These are phyloP conservation scores for Calcarius lapponicus DNA, from an alignment of 2,797 vertebrate genomes.

Conservation along the genomic window DNA sequence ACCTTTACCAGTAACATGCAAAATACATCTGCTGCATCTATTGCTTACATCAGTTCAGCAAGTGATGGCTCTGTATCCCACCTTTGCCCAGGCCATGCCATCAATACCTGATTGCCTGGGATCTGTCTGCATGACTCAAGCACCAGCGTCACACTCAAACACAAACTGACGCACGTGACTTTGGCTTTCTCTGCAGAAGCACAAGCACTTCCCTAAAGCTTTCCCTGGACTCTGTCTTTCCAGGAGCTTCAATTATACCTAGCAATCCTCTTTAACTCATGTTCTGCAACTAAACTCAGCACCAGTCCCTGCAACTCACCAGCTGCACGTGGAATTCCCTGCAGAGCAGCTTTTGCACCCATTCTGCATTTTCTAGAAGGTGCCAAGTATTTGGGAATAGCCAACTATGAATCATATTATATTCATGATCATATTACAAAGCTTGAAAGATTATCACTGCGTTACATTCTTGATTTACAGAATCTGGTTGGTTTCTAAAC, in stretches of 20 bases:
- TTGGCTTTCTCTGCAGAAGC: background rate
- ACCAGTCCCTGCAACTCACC: background rate
- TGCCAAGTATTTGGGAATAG: background rate
- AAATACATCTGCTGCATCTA: background rate
- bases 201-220: background rate
- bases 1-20: background rate
- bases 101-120: rapidly evolving
- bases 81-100: background rate
- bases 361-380: background rate
- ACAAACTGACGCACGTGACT: rapidly evolving
- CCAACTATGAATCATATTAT: background rate
- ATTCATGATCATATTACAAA: background rate
- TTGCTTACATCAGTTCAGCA: background rate
- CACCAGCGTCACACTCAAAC: rapidly evolving
- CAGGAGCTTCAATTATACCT: background rate
- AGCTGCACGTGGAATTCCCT: background rate
- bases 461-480: background rate
- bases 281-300: background rate
- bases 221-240: background rate
- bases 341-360: background rate
- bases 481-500: background rate
- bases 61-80: background rate
- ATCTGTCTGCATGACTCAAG: background rate
- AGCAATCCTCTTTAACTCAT: background rate
- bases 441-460: background rate